Evolutionary conservation across 2,113 vertebrate species (phyloP).

Genomic region (Peromyscus polionotus): DNA sequence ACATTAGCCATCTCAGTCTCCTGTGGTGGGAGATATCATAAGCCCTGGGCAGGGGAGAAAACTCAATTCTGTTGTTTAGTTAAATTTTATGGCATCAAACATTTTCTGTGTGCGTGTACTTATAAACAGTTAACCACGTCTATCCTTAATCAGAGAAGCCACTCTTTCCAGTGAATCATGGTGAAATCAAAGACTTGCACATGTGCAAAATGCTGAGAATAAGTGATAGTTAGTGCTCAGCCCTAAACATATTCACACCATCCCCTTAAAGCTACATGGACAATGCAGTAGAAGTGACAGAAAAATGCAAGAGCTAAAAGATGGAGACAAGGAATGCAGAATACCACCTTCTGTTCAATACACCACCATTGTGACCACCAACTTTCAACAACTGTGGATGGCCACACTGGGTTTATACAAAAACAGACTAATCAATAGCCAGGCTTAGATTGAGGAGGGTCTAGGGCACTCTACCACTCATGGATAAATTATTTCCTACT

Average conservation of each 20-base stretch:
- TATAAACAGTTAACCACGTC: neutral
- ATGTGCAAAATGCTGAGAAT: neutral
- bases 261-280: neutral
- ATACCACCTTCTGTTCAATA: neutral
- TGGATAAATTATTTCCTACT: neutral
- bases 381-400: neutral
- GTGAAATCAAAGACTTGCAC: neutral
- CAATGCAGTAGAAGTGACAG: neutral
- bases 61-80: neutral
- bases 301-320: neutral
- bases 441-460: too few relatives aligned
- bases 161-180: neutral
- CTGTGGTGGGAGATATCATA: neutral
- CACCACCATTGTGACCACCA: too few relatives aligned
- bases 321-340: too few relatives aligned
- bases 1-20: neutral
- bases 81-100: neutral
- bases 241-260: neutral
- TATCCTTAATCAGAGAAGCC: neutral
- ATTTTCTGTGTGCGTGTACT: neutral
- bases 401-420: too few relatives aligned
- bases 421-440: neutral
- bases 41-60: fast-evolving
- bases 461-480: too few relatives aligned
- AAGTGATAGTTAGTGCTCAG: neutral